Base-by-base conservation (phyloP, 2,113 vertebrate genomes). In the Oplegnathus fasciatus region DNA sequence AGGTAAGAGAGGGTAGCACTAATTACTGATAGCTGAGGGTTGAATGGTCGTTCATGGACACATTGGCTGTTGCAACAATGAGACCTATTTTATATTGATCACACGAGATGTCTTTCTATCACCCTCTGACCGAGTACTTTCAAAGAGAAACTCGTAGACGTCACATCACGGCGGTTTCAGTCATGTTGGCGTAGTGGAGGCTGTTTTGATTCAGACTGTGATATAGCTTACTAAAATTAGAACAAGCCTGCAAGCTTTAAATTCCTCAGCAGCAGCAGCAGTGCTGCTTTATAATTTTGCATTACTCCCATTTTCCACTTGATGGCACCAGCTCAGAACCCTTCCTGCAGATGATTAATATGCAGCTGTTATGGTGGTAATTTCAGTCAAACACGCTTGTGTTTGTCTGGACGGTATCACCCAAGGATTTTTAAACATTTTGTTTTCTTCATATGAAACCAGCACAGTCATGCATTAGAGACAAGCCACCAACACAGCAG, bases 291-390 rank as follows among this genome's bases (percentile, higher is more conserved):
- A 58, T 77, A 3, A 54, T 62, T 67, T 83, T 88, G 82, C 68
- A 84, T 64, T 89, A 34, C 68, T 77, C 48, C 28, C 26, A 69
- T 42, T 65, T 32, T 78, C 90, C 89, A 92, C 90, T 84, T 75
- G 90, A 85, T 88, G 89, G 87, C 89, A 87, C 58, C 80, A 84
- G 64, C 32, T 87, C 64, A 80, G 84, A 80, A 32, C 72, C 65
- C 28, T 58, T 60, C 18, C 17, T 40, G 40, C 57, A 48, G 42
- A 50, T 11, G 57, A 44, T 42, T 34, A 26, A 26, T 20, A 50
- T 57, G 26, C 52, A 52, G 58, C 75, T 75, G 55, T 65, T 70
- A 6, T 28, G 10, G 32, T 52, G 18, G 55, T 58, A 1, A 83
- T 42, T 77, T 60, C 37, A 58, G 18, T 11, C 32, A 9, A 44